These are phyloP conservation scores for Callaeas wilsoni DNA, from an alignment of 2,113 vertebrate species.

Conservation along the genomic window DNA sequence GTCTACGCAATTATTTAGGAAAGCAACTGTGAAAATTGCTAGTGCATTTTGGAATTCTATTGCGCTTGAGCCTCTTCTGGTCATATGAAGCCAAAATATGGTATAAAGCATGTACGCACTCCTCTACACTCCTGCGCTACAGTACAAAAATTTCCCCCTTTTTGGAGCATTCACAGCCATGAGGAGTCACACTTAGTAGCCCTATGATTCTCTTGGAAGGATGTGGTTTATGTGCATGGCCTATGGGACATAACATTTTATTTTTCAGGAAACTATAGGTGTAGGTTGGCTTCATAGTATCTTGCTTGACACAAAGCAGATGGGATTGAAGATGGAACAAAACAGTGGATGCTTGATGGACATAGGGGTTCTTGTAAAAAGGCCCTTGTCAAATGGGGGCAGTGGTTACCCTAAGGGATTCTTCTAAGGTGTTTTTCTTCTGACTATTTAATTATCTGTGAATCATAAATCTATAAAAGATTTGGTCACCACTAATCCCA, in stretches of 20 bases:
- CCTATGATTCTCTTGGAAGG: not conserved
- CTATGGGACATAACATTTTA: not conserved
- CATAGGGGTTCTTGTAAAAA: not conserved
- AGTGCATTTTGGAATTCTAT: not conserved
- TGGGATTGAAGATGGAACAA: not conserved
- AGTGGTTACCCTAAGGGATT: not conserved
- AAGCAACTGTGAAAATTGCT: not conserved
- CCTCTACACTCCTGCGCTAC: not conserved
- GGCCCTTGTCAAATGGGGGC: not conserved
- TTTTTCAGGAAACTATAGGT: not conserved
- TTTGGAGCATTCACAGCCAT: not conserved
- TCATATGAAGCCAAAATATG: not conserved
- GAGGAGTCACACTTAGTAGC: not conserved
- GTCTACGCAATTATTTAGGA: not conserved
- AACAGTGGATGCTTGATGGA: not conserved
- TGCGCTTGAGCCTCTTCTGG: not conserved
- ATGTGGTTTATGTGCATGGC: too few species aligned
- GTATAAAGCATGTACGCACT: not conserved
- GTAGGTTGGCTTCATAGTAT: not conserved
- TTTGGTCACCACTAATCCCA: not conserved
- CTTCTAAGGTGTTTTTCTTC: not conserved
- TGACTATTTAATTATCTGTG: not conserved
- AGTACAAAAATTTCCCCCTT: not conserved
- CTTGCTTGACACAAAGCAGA: not conserved
- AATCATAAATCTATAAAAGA: not conserved